phyloP scores from a whole-genome alignment of 2,888 invertebrate genomes.

The Xylophagus ater region DNA sequence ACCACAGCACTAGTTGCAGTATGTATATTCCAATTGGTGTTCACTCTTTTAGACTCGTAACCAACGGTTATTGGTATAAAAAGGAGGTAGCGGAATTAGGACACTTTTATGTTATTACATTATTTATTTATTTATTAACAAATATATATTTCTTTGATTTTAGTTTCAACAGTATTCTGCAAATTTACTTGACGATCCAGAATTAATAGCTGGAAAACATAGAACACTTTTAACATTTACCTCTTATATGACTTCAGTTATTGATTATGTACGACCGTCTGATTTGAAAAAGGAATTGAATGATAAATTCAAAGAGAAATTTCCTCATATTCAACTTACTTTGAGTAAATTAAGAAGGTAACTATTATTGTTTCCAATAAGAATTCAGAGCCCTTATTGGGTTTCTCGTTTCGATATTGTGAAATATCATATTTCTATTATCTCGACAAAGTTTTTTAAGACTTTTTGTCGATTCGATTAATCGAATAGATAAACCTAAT shows the following conservation, averaged over 20 bases:
- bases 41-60: too few species aligned
- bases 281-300: conserved; percentile 94
- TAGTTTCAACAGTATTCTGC: conserved; percentile 58
- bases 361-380: conserved; percentile 12
- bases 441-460: too few species aligned
- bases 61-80: too few species aligned
- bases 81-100: too few species aligned
- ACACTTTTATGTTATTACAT: too few species aligned
- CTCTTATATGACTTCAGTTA: conserved; percentile 88
- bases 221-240: conserved; percentile 77
- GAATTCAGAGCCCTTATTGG: too few species aligned
- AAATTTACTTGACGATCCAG: conserved; percentile 85
- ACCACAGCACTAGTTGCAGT: too few species aligned
- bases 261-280: conserved; percentile 91
- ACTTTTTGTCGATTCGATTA: too few species aligned
- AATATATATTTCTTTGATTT: neutral
- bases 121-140: neutral
- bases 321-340: conserved; percentile 88
- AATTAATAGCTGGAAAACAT: conserved; percentile 80
- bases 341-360: conserved; percentile 93
- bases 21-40: too few species aligned
- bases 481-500: too few species aligned
- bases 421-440: too few species aligned
- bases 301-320: conserved; percentile 90
- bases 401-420: too few species aligned